Percentiles rank a stretch among this genome's conserved stretches.
These are phyloP conservation scores for Geothlypis trichas DNA, from an alignment of 2,113 vertebrate genomes.

Conservation along the genomic window DNA sequence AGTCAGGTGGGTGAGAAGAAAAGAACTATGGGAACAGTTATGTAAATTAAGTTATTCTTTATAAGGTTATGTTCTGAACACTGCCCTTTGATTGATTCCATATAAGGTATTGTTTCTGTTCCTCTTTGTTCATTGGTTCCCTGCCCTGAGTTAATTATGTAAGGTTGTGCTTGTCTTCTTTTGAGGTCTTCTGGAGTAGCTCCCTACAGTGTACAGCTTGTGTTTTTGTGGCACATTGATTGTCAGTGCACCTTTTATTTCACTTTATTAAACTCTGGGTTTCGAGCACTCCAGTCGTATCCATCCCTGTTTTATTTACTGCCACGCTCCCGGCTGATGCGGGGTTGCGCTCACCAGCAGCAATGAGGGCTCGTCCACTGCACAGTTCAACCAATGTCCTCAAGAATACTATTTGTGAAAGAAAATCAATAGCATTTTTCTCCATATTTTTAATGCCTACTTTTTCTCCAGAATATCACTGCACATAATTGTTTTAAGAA, in stretches of 20 bases:
- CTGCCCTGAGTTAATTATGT: not conserved
- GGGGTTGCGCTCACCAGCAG: accelerated
- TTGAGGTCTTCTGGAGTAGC: not conserved
- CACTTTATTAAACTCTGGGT: not conserved
- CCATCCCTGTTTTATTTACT: not conserved
- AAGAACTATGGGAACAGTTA: not conserved
- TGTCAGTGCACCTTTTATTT: not conserved
- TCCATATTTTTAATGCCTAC: not conserved
- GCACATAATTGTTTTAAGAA: not conserved
- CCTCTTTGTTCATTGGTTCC: not conserved
- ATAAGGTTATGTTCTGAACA: not conserved
- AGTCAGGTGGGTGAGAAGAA: not conserved
- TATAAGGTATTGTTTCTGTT: not conserved
- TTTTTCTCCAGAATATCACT: not conserved
- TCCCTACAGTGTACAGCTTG: not conserved
- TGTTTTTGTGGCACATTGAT: not conserved
- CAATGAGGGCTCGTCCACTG: not conserved
- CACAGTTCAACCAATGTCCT: not conserved
- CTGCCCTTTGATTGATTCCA: not conserved
- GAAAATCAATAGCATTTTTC: not conserved
- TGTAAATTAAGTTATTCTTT: not conserved
- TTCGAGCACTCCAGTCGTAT: not conserved
- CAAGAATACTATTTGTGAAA: not conserved
- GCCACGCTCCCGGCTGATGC: not conserved
- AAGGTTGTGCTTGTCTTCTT: not conserved